Conservation (phyloP, 2,797 vertebrate genomes). For the Crypturellus tataupa region DNA sequence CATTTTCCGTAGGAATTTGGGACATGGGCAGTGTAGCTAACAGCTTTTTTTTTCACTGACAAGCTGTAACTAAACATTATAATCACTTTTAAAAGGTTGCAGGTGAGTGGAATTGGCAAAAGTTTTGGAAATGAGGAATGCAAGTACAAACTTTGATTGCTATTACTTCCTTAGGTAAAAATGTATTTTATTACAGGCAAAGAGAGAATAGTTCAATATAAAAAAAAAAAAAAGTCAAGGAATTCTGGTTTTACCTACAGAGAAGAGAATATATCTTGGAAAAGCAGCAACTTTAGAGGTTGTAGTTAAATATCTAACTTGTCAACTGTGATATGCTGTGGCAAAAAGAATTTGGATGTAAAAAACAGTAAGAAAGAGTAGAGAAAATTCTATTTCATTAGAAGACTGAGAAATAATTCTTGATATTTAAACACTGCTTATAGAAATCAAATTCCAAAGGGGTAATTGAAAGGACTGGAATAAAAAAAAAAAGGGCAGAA, state of each 20-base stretch:
- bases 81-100: background rate
- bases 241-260: background rate
- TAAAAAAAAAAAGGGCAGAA: slow-evolving; percentile 8
- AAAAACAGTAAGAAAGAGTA: background rate
- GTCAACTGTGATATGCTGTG: background rate
- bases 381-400: background rate
- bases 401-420: background rate
- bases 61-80: background rate
- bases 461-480: background rate
- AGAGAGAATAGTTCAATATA: background rate
- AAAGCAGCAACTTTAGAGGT: background rate
- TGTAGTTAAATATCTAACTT: background rate
- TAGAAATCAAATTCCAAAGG: background rate
- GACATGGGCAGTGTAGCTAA: background rate
- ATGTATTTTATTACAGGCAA: background rate
- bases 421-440: slow-evolving; percentile 23
- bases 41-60: background rate
- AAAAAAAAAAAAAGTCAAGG: background rate
- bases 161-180: background rate
- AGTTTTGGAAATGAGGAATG: background rate
- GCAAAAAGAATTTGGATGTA: background rate
- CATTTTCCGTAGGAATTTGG: background rate
- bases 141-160: background rate
- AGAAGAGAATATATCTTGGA: background rate
- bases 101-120: background rate